Percentiles rank a stretch among this genome's conserved stretches.
Evolutionary conservation across 2,888 invertebrate genomes (phyloP).

Genomic region (Amblyjoppa proteus): DNA sequence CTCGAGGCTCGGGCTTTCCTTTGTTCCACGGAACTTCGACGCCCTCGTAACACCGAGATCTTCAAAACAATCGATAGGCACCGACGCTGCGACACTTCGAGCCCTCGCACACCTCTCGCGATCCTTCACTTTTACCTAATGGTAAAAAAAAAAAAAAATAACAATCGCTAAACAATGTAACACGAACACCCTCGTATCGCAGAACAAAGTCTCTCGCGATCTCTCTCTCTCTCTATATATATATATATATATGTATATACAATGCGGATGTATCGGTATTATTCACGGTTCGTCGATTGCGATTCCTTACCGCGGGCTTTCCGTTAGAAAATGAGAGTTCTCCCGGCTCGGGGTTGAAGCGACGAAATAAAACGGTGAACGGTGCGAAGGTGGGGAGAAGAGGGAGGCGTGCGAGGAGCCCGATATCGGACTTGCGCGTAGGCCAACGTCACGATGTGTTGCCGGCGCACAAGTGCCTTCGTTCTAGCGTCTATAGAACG

Average conservation of each 20-base stretch:
- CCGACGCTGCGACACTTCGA: not conserved
- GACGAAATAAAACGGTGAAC: conserved; percentile 1
- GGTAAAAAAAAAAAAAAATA: no score
- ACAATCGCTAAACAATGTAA: no score
- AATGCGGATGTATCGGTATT: not conserved
- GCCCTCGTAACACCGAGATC: not conserved
- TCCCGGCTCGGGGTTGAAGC: conserved; percentile 19
- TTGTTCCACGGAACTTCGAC: not conserved
- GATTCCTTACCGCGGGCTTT: not conserved
- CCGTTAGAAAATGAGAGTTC: conserved; percentile 4
- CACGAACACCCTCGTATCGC: no score
- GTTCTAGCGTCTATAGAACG: conserved; percentile 22
- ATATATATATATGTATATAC: no score
- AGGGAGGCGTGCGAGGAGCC: not conserved
- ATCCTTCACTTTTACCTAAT: no score
- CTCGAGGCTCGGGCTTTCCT: not conserved
- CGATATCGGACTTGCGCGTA: conserved; percentile 42
- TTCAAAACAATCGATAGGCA: not conserved
- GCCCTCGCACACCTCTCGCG: no score
- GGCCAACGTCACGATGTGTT: conserved; percentile 44
- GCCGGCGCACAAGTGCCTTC: conserved; percentile 53
- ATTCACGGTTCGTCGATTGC: not conserved
- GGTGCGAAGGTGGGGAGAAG: not conserved
- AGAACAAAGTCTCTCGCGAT: no score
- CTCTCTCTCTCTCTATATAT: no score